A percentile compares a stretch with the other conserved stretches of the same genome.
phyloP scores from a whole-genome alignment of 2,797 vertebrate genomes.

The Chromobotia macracanthus region DNA sequence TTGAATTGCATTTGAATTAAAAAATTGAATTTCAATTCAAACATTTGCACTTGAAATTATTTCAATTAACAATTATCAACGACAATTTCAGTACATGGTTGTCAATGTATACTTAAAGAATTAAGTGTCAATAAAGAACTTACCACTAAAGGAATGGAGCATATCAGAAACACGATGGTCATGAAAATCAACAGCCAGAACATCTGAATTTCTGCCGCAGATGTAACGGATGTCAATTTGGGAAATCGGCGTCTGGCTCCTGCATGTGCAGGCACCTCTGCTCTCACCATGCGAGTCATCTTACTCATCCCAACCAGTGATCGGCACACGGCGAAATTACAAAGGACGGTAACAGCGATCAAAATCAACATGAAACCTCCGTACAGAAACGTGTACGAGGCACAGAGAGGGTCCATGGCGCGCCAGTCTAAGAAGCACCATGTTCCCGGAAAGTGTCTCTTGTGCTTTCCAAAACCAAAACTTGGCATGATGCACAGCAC shows the following conservation, averaged over 20 bases:
- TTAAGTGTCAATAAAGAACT: constrained; percentile 48
- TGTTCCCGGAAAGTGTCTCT: constrained; percentile 77
- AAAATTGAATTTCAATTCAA: background rate
- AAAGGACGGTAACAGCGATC: constrained; percentile 76
- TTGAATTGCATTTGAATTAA: constrained; percentile 1
- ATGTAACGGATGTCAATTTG: constrained; percentile 70
- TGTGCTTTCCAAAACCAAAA: constrained; percentile 79
- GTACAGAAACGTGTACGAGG: constrained; percentile 80
- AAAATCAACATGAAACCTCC: constrained; percentile 78
- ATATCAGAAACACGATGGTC: constrained; percentile 82
- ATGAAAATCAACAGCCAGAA: constrained; percentile 81
- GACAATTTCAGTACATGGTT: no score
- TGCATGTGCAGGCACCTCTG: constrained; percentile 68
- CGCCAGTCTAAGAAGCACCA: constrained; percentile 85
- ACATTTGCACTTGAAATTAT: background rate
- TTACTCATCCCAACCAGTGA: constrained; percentile 81
- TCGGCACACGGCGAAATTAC: constrained; percentile 79
- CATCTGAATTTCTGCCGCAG: constrained; percentile 83
- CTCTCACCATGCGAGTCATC: constrained; percentile 71
- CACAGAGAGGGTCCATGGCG: constrained; percentile 70
- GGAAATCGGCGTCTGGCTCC: constrained; percentile 75
- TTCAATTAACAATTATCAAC: no score
- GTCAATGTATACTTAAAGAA: no score
- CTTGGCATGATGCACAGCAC: constrained; percentile 79
- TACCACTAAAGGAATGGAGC: constrained; percentile 83